phyloP scores from a whole-genome alignment of 2,113 vertebrate species.

The Acrocephalus kingi region DNA sequence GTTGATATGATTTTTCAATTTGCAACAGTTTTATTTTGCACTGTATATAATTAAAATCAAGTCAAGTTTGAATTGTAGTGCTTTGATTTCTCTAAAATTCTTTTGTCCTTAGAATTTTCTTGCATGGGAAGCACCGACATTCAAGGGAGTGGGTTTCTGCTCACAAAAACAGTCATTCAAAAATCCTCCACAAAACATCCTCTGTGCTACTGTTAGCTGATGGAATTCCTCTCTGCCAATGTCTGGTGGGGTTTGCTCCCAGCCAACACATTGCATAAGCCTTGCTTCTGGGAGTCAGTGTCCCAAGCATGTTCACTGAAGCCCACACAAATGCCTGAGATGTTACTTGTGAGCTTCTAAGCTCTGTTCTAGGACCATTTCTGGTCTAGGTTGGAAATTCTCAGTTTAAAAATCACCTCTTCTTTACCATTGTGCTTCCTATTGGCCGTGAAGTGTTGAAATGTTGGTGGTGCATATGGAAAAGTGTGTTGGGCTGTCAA shows the following conservation, averaged over 20 bases:
- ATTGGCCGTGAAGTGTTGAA: not conserved
- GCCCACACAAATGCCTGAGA: not conserved
- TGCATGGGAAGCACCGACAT: not conserved
- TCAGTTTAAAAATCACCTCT: not conserved
- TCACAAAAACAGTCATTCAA: slow-evolving; percentile 12
- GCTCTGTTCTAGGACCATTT: not conserved
- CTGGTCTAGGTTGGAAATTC: not conserved
- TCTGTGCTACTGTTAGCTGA: not conserved
- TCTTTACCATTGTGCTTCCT: not conserved
- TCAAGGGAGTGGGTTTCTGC: not conserved
- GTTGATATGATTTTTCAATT: not conserved
- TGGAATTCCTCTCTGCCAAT: slow-evolving; percentile 25
- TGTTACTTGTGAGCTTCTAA: not conserved
- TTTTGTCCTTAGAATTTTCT: not conserved
- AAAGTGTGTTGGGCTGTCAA: not conserved
- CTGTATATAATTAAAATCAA: not conserved
- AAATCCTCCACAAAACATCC: slow-evolving; percentile 8
- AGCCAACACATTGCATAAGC: not conserved
- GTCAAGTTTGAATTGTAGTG: not conserved
- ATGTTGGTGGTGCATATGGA: not conserved
- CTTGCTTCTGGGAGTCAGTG: not conserved
- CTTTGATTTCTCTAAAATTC: not conserved
- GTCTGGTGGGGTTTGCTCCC: not conserved
- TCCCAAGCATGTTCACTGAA: not conserved
- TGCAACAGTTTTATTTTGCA: not conserved